Base-by-base conservation (phyloP, 2,113 vertebrate species). In the Euleptes europaea region DNA sequence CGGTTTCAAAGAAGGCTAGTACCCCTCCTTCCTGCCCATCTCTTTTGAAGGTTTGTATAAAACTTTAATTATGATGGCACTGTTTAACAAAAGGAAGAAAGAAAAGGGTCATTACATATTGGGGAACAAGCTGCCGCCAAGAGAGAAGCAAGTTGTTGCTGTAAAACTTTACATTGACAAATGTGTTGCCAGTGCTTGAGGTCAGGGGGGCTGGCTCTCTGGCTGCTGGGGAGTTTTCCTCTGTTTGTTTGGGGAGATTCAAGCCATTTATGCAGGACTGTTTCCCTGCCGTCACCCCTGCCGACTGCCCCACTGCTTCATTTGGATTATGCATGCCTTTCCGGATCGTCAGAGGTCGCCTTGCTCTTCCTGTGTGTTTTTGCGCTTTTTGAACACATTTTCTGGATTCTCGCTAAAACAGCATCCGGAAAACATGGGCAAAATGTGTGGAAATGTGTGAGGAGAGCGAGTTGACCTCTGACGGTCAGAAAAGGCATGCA, bases 41-140 rank as follows among this genome's bases (percentile, higher is more conserved):
- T 88, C 76, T 79, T 10, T 5, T 87, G 87, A 88, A 89, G 91
- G 91, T 49, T 86, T 47, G 0, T 21, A 75, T 89, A 31, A 85
- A 92, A 85, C 79, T 93, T 88, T 91, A 91, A 92, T 93, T 93
- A 84, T 5, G 84, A 88, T 63, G 35, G 88, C 84, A 0, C 81
- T 79, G 81, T 85, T 89, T 90, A 79, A 79, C 84, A 80, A 80
- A 79, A 72, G 54, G 40, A 73, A 73, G 69, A 31, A 65, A 85
- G 47, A 86, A 66, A 82, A 65, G 88, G 71, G 5, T 85, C 76
- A 13, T 92, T 81, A 60, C 70, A 69, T 40, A 89, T 92, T 70
- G 86, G 67, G 0, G 83, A 85, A 44, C 91, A 83, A 82, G 3
- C 84, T 31, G 89, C 92, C 71, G n/a, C 6, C 86, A 21, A 83